Percentiles rank a stretch among this genome's conserved stretches.
Evolutionary conservation across 53 echinoderm and acorn worm species (phyloP).

Genomic region (Mesocentrotus franciscanus): DNA sequence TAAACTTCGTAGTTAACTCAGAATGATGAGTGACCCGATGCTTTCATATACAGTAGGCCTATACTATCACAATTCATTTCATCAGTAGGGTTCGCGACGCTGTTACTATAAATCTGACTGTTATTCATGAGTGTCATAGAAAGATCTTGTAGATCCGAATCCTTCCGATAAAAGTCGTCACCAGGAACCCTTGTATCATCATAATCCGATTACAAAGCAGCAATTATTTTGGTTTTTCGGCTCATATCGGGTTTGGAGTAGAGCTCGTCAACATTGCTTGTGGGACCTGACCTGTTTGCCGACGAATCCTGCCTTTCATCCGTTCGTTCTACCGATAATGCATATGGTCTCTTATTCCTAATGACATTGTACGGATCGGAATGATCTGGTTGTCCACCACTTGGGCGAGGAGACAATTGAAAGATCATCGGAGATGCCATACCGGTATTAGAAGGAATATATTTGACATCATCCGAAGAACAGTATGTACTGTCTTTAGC

Average conservation of each 20-base stretch:
- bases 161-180: background rate
- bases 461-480: background rate
- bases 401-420: background rate
- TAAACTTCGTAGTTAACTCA: background rate
- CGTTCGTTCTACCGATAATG: background rate
- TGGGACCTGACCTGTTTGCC: background rate
- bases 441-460: background rate
- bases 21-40: background rate
- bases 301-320: background rate
- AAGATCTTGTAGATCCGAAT: no score
- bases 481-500: background rate
- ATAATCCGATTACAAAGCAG: background rate
- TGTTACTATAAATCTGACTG: background rate
- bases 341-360: background rate
- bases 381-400: background rate
- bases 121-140: background rate
- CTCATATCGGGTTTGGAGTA: slow-evolving; percentile 15
- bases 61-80: background rate
- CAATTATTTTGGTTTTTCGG: background rate
- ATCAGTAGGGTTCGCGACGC: background rate
- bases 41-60: background rate
- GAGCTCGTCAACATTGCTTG: background rate
- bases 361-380: background rate
- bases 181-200: slow-evolving; percentile 8
- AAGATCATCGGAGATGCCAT: background rate